A percentile compares a stretch with the other conserved stretches of the same genome.
Evolutionary conservation across 1,140 invertebrate species (phyloP).

Genomic region (Nymphalis io): DNA sequence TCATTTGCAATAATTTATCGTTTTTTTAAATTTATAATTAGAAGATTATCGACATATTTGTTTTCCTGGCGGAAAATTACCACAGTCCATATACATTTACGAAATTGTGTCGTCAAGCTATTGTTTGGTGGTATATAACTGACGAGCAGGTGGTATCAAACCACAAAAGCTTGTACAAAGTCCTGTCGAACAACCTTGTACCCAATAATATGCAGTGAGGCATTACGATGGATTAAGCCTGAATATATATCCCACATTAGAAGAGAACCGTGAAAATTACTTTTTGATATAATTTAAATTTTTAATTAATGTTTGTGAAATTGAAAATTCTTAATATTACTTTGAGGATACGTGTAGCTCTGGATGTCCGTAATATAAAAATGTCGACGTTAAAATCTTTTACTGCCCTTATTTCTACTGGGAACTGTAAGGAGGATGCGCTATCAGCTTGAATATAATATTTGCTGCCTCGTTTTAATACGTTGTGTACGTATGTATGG

Average conservation of each 20-base stretch:
- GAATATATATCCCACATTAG: background rate
- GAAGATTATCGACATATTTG: no score
- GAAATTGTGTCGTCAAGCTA: no score
- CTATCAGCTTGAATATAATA: constrained; percentile 39
- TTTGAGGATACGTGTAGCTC: constrained; percentile 38
- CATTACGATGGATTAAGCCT: no score
- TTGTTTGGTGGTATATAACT: no score
- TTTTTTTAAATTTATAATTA: no score
- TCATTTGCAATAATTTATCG: no score
- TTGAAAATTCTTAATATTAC: constrained; percentile 31
- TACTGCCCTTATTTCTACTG: constrained; percentile 66
- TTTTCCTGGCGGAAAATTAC: no score
- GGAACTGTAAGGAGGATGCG: constrained; percentile 54
- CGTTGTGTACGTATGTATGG: background rate
- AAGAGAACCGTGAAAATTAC: background rate
- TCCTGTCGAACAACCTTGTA: no score
- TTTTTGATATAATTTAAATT: background rate
- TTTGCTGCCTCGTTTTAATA: constrained; percentile 41
- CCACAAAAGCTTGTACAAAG: no score
- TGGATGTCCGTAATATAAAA: constrained; percentile 66
- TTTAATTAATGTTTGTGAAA: constrained; percentile 2
- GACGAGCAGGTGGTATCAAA: no score
- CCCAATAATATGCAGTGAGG: no score
- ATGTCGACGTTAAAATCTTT: constrained; percentile 68
- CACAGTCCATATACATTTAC: no score